These are phyloP conservation scores for Larimichthys crocea DNA, from an alignment of 2,113 vertebrate species.

Conservation along the genomic window DNA sequence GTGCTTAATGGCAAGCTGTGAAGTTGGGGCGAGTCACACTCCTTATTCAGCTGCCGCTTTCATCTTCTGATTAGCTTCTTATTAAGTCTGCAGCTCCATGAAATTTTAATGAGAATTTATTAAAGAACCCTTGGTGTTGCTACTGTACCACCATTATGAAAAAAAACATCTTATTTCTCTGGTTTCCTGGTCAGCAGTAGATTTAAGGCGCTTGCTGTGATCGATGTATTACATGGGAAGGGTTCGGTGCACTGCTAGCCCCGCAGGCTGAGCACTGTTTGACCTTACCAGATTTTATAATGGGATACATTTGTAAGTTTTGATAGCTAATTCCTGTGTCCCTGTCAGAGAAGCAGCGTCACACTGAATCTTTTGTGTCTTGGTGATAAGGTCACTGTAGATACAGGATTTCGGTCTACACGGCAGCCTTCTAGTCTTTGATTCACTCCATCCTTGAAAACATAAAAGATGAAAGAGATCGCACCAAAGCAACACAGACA, in stretches of 20 bases:
- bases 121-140: slow-evolving; percentile 64
- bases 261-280: slow-evolving; percentile 53
- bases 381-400: slow-evolving; percentile 58
- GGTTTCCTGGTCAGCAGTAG: slow-evolving; percentile 27
- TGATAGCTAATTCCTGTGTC: slow-evolving; percentile 57
- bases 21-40: slow-evolving; percentile 79
- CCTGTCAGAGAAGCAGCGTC: slow-evolving; percentile 12
- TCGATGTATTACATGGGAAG: slow-evolving; percentile 20
- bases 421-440: slow-evolving; percentile 39
- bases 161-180: slow-evolving; percentile 56
- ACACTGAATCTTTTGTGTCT: slow-evolving; percentile 33
- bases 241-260: slow-evolving; percentile 25
- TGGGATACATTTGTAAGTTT: slow-evolving; percentile 67
- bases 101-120: slow-evolving; percentile 83
- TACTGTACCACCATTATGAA: slow-evolving; percentile 55
- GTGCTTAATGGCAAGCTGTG: slow-evolving; percentile 79
- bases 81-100: slow-evolving; percentile 77
- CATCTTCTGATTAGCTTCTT: slow-evolving; percentile 82
- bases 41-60: slow-evolving; percentile 83
- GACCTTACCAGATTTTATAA: slow-evolving; percentile 69
- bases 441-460: slow-evolving; percentile 63
- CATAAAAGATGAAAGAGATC: slow-evolving; percentile 72
- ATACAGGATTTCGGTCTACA: slow-evolving; percentile 31
- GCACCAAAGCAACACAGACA: slow-evolving; percentile 51
- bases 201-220: slow-evolving; percentile 30